Conservation (phyloP, 2,888 invertebrate species). For the Saturnia pavonia region DNA sequence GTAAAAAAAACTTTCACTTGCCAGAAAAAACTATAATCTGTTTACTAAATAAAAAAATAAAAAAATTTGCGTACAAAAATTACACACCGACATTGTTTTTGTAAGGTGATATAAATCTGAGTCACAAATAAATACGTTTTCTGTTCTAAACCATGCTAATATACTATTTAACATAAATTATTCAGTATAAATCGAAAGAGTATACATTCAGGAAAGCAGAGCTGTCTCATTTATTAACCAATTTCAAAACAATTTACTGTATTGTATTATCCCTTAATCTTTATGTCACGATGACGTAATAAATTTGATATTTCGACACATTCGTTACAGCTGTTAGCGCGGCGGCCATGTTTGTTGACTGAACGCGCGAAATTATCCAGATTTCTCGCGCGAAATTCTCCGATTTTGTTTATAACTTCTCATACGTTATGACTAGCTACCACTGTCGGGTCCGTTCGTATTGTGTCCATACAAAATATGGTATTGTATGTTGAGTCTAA, state of each 20-base stretch:
- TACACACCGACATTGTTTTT: slow-evolving; percentile 1
- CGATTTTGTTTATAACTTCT: slow-evolving; percentile 58
- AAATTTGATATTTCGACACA: slow-evolving; percentile 60
- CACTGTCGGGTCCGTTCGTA: slow-evolving; percentile 19
- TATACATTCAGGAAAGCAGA: slow-evolving; percentile 16
- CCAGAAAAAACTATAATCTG: not conserved
- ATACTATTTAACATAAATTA: slow-evolving; percentile 3
- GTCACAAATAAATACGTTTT: slow-evolving; percentile 9
- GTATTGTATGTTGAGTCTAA: not conserved
- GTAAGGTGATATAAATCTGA: not conserved
- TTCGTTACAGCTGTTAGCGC: slow-evolving; percentile 45
- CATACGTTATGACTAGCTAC: slow-evolving; percentile 40
- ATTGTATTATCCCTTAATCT: slow-evolving; percentile 20
- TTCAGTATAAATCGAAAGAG: slow-evolving; percentile 14
- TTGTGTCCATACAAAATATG: not conserved
- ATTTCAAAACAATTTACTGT: slow-evolving; percentile 17
- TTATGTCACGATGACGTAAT: slow-evolving; percentile 40
- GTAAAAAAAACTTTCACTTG: not conserved
- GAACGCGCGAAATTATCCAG: slow-evolving; percentile 75
- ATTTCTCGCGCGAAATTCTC: slow-evolving; percentile 61
- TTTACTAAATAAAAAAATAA: not conserved
- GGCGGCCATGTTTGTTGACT: slow-evolving; percentile 64
- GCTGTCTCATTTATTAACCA: slow-evolving; percentile 21
- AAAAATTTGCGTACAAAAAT: not conserved
- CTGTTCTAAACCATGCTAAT: not conserved